Base-by-base conservation (phyloP, 2,888 invertebrate species). In the Diarsia dahlii region DNA sequence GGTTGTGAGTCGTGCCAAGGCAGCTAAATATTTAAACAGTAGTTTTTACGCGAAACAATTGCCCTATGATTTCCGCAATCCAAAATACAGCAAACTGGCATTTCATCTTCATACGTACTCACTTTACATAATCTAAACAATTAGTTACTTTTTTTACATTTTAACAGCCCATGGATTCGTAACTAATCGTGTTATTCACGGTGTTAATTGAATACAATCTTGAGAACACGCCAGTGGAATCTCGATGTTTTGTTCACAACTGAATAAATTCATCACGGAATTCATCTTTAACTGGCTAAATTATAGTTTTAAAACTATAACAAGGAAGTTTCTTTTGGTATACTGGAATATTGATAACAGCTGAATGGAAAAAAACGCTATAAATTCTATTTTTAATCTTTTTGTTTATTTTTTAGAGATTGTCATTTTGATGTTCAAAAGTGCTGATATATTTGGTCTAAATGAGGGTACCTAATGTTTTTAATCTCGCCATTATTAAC, bases 181-280 rank as follows among this genome's bases (percentile, higher is more conserved):
- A 56, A 34, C 74, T 54, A 79, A 75, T 82, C 28, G n/a, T 64
- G 28, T 69, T 73, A 67, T 78, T 78, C 28, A 69, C 52, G 46
- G 65, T 67, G 62, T 60, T 71, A 66, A 71, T 79, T 71, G 60
- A 62, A 74, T 64, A 79, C 28, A 34, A 62, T 69, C 5, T 46
- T 54, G 54, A 8, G 45, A 74, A 69, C 63, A 46, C 56, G 65
- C 20, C 28, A 66, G 8, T 62, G 56, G 34, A 60, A 66, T 58
- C 28, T 60, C 8, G 13, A 3, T 52, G 20, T 62, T 69, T 76
- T 76, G 9, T 62, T 48, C 20, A 6, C 23, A 15, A n/a, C 50
- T 45, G 10, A 34, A 60, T 20, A 28, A 28, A 13, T 74, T 18
- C 18, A 50, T 64, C 28, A 50, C 45, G 34, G 39, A 50, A 63